A percentile compares a stretch with the other conserved stretches of the same genome.
These are phyloP conservation scores for Sarcophaga carnaria DNA, from an alignment of 2,888 invertebrate genomes.

Conservation along the genomic window DNA sequence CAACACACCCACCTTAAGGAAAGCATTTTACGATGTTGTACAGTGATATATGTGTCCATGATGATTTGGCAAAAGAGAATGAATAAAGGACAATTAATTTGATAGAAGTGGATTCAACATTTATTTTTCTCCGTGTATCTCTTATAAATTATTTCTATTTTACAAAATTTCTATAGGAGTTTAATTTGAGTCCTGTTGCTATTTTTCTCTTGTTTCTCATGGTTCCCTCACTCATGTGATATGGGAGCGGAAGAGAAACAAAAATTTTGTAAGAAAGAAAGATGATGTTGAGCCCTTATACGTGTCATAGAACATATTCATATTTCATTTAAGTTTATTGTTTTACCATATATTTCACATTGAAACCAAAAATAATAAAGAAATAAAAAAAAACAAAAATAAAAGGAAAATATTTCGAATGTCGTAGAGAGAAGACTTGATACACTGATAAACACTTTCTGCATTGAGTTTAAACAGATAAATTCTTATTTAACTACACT, in stretches of 20 bases:
- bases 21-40: no score
- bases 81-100: no score
- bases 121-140: not conserved
- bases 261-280: conserved; percentile 41
- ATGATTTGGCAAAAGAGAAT: no score
- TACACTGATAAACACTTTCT: conserved; percentile 41
- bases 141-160: not conserved
- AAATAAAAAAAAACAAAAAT: not conserved
- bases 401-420: conserved; percentile 4
- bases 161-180: conserved; percentile 7
- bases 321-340: conserved; percentile 67
- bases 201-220: not conserved
- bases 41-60: no score
- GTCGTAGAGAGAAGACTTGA: not conserved
- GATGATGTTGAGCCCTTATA: conserved; percentile 58
- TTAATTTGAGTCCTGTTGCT: conserved; percentile 54
- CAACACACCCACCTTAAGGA: no score
- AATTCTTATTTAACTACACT: not conserved
- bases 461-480: not conserved
- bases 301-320: conserved; percentile 68
- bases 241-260: conserved; percentile 15
- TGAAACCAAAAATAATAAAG: conserved; percentile 17
- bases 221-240: no score
- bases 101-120: no score
- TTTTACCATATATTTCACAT: conserved; percentile 50